These are phyloP conservation scores for Heterotilapia buettikoferi DNA, from an alignment of 2,113 vertebrate genomes.

Conservation along the genomic window DNA sequence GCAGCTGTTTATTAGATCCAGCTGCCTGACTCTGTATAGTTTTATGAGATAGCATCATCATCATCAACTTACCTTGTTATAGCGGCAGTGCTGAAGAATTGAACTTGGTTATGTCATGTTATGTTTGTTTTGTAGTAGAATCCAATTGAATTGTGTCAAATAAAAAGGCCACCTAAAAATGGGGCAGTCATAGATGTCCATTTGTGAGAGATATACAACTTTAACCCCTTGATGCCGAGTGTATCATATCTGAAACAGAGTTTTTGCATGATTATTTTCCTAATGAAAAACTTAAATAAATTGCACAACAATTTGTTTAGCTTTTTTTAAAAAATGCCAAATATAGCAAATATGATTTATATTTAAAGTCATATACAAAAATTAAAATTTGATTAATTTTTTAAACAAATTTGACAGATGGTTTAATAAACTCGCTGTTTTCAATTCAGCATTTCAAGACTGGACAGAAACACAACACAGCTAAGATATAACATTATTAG, in stretches of 20 bases:
- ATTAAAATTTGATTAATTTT: not conserved
- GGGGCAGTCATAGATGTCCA: not conserved
- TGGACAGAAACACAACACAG: not conserved
- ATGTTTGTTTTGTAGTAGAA: not conserved
- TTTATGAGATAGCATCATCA: conserved; percentile 61
- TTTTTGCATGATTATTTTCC: not conserved
- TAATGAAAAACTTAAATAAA: not conserved
- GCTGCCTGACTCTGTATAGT: conserved; percentile 54
- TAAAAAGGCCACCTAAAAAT: not conserved
- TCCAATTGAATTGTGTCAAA: not conserved
- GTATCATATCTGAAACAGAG: not conserved
- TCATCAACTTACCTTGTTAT: not conserved
- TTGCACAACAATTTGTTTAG: not conserved
- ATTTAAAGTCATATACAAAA: not conserved
- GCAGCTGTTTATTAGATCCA: conserved; percentile 65
- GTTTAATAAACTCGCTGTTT: not conserved
- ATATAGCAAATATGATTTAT: not conserved
- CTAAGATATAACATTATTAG: not conserved
- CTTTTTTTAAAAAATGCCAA: not conserved
- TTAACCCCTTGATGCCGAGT: not conserved
- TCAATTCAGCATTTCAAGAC: not conserved
- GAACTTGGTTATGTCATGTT: not conserved
- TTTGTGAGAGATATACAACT: not conserved
- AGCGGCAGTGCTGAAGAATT: not conserved
- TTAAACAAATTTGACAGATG: not conserved